phyloP scores from a whole-genome alignment of 2,797 vertebrate species.

The Taenioides sp. region DNA sequence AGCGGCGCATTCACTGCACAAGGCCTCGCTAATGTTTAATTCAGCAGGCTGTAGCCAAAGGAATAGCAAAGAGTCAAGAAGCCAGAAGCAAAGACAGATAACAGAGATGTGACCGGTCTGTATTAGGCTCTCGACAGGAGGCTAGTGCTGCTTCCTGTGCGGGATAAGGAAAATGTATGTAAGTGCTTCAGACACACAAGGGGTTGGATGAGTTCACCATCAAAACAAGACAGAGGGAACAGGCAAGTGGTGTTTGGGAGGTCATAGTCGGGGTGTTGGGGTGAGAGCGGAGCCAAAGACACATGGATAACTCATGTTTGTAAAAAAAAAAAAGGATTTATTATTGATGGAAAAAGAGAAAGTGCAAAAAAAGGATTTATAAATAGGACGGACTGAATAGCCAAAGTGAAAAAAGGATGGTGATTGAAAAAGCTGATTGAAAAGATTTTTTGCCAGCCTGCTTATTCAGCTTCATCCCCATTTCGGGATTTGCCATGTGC shows the following conservation, averaged over 20 bases:
- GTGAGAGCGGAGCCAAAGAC: conserved; percentile 52
- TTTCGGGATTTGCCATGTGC: too few species aligned
- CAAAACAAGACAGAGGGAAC: conserved; percentile 37
- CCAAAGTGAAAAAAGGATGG: background rate
- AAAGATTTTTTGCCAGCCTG: too few species aligned
- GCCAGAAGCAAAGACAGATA: conserved; percentile 51
- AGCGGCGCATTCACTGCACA: conserved; percentile 60
- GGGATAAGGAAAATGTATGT: conserved; percentile 42
- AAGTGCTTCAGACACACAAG: conserved; percentile 35
- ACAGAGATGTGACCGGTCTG: conserved; percentile 47
- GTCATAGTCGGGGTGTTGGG: conserved; percentile 70
- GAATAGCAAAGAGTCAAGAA: conserved; percentile 48
- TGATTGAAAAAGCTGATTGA: background rate
- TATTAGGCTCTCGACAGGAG: conserved; percentile 55
- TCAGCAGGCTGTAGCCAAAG: conserved; percentile 59
- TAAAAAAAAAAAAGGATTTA: conserved; percentile 11
- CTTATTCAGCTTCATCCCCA: too few species aligned
- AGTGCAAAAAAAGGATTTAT: background rate
- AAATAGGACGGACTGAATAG: background rate
- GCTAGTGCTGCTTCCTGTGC: conserved; percentile 57
- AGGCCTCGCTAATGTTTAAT: conserved; percentile 72
- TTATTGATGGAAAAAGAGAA: conserved; percentile 29
- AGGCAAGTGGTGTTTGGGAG: conserved; percentile 58
- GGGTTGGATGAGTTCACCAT: conserved; percentile 41
- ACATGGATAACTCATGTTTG: conserved; percentile 45